Conservation (phyloP, 1,140 invertebrate genomes). For the Ylistrum balloti region DNA sequence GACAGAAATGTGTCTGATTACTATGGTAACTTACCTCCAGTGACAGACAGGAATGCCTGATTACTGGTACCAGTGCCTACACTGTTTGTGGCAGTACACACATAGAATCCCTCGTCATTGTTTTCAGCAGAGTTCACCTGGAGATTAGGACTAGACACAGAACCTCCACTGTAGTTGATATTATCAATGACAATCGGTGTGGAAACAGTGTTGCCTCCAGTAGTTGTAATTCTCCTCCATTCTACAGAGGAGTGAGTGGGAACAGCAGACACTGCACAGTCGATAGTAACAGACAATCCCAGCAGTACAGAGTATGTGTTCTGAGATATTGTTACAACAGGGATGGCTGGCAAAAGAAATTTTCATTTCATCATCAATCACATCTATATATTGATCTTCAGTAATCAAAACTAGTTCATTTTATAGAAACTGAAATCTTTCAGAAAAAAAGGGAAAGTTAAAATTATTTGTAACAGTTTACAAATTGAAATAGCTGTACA, state of each 20-base stretch:
- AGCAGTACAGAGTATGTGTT: slow-evolving; percentile 45
- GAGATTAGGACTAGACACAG: not conserved
- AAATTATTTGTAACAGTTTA: too few species aligned
- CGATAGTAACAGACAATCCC: slow-evolving; percentile 45
- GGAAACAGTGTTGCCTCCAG: not conserved
- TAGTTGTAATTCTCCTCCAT: slow-evolving; percentile 31
- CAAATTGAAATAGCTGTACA: too few species aligned
- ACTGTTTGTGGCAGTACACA: slow-evolving; percentile 48
- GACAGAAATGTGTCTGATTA: too few species aligned
- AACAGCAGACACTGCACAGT: slow-evolving; percentile 42
- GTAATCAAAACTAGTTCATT: too few species aligned
- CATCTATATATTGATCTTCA: too few species aligned
- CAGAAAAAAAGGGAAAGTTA: too few species aligned
- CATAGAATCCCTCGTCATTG: slow-evolving; percentile 42
- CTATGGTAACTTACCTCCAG: too few species aligned
- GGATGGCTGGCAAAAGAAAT: slow-evolving; percentile 47
- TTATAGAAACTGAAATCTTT: too few species aligned
- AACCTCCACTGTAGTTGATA: slow-evolving; percentile 43
- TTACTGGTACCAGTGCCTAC: slow-evolving; percentile 46
- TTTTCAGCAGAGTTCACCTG: not conserved
- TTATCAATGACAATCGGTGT: slow-evolving; percentile 1
- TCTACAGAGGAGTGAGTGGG: slow-evolving; percentile 41
- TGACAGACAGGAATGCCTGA: slow-evolving; percentile 44
- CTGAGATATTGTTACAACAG: slow-evolving; percentile 43
- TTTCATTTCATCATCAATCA: too few species aligned